Conservation (phyloP, 1,140 invertebrate genomes). For the Heliconius melpomene region DNA sequence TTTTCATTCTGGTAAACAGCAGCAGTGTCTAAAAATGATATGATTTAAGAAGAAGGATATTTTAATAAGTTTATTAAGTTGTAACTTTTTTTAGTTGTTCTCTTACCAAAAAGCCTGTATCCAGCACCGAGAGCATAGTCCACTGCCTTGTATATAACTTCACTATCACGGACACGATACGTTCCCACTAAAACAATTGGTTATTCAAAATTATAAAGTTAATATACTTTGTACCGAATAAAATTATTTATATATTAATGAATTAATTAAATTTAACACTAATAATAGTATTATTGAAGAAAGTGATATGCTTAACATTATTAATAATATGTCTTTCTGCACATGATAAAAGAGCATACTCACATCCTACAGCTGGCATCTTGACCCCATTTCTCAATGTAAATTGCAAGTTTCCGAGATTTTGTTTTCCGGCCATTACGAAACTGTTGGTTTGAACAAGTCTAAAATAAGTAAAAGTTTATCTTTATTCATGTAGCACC, state of each 20-base stretch:
- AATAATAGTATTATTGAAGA: not conserved
- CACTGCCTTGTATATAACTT: conserved; percentile 45
- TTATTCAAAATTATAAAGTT: too few relatives aligned
- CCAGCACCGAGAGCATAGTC: conserved; percentile 79
- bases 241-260: not conserved
- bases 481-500: conserved; percentile 2
- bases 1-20: conserved; percentile 88
- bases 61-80: not conserved
- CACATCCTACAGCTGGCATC: conserved; percentile 45
- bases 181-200: conserved; percentile 56
- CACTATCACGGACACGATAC: conserved; percentile 47
- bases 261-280: not conserved
- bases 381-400: conserved; percentile 38
- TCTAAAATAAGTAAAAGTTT: conserved; percentile 11
- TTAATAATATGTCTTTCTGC: not conserved
- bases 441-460: not conserved
- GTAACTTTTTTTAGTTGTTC: not conserved
- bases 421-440: conserved; percentile 26
- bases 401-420: conserved; percentile 26
- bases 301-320: not conserved
- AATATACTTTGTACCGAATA: too few relatives aligned
- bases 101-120: conserved; percentile 83
- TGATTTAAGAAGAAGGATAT: not conserved
- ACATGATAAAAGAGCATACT: conserved; percentile 26
- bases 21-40: conserved; percentile 85